Evolutionary conservation across 2,888 invertebrate genomes (phyloP), one percentile per base, ranked within the genome.

Genomic region (Tanypteryx hageni): DNA sequence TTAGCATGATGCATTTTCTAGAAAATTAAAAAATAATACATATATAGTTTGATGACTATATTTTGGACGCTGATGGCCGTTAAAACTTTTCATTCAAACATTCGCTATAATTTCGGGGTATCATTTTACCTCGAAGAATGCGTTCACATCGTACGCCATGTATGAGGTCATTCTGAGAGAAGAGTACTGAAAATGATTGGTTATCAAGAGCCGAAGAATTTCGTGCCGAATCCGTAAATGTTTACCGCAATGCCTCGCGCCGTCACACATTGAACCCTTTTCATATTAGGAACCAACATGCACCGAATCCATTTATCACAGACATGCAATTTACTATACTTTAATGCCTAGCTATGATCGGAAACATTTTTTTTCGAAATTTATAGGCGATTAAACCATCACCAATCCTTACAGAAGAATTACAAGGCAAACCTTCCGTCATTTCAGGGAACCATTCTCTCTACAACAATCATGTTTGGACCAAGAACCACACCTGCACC

Each of bases 351-450:
- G 61, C 61, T 44, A 31, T 31, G 61, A 86, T 86, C 89, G 89
- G 64, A 31, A 89, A 64, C 89, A 10, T 68, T 89, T 89, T 89
- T 89, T 89, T 58, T 27, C n/a, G 44, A 64, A 89, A 89, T 89
- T 89, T 89, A 89, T 89, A 89, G 89, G 64, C 68, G 89, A 89
- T 44, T 58, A 56, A 68, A 89, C 64, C 68, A 56, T 31, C 64
- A 8, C 56, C 44, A 18, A 56, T 18, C 56, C 61, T 58, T 22
- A 58, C 58, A 22, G 56, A n/a, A 44, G 89, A 89, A 89, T 89
- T 89, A 89, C 89, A 68, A 68, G 89, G 89, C 89, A 89, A 89
- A 89, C 64, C 89, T 89, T 64, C 89, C 64, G n/a, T 89, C 64
- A 89, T 89, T 86, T 89, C 89, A 64, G 59, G 89, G 89, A 64